Percentiles rank a stretch among this genome's conserved stretches.
phyloP scores from a whole-genome alignment of 2,888 invertebrate species.

The Adelognathus sp. region DNA sequence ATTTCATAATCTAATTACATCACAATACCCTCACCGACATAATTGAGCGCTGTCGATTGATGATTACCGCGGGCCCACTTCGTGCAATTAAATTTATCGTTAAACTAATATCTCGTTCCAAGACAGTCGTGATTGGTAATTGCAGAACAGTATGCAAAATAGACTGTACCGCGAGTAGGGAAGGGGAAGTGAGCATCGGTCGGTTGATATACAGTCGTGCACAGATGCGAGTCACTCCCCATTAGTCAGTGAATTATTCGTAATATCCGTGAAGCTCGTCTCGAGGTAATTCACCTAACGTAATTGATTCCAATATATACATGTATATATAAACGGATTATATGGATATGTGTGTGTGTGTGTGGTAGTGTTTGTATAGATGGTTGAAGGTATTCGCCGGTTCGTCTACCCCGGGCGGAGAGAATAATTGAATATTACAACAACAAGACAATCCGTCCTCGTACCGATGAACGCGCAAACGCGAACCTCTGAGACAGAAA shows the following conservation, averaged over 20 bases:
- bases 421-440: slow-evolving; percentile 53
- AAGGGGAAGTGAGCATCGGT: slow-evolving; percentile 24
- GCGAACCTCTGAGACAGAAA: slow-evolving; percentile 13
- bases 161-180: not conserved
- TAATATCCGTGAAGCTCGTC: slow-evolving; percentile 31
- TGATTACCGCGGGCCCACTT: not conserved
- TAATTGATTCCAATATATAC: slow-evolving; percentile 34
- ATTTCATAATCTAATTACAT: too few relatives aligned
- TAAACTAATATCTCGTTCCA: slow-evolving; percentile 4
- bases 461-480: slow-evolving; percentile 1
- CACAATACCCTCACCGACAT: not conserved
- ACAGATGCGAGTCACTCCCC: slow-evolving; percentile 36
- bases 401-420: slow-evolving; percentile 26
- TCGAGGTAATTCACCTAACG: slow-evolving; percentile 39
- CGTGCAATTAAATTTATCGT: not conserved
- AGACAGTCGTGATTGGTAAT: slow-evolving; percentile 28
- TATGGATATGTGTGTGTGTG: not conserved
- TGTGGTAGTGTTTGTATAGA: slow-evolving; percentile 13
- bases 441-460: slow-evolving; percentile 41
- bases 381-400: slow-evolving; percentile 48
- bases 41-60: not conserved
- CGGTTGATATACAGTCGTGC: slow-evolving; percentile 1
- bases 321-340: too few relatives aligned
- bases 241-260: slow-evolving; percentile 54
- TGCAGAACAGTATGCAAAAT: slow-evolving; percentile 33